phyloP scores from a whole-genome alignment of 2,113 vertebrate species.

The Trematocara zebra region DNA sequence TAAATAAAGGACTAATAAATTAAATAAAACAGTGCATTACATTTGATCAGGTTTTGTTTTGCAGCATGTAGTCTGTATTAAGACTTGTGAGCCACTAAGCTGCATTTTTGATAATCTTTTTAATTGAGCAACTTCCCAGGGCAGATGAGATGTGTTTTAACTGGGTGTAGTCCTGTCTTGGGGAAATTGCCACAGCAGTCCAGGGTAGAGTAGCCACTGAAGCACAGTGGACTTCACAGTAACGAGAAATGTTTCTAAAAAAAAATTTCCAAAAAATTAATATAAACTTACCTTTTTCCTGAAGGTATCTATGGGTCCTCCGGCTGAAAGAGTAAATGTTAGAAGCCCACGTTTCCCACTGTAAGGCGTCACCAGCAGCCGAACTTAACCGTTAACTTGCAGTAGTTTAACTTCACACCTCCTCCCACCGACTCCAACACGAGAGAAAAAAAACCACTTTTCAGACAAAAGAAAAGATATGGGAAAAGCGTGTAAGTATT shows the following conservation, averaged over 20 bases:
- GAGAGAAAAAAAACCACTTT: not conserved
- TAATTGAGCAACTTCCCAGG: not conserved
- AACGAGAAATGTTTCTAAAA: not conserved
- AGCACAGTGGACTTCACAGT: not conserved
- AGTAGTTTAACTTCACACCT: not conserved
- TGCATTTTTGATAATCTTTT: not conserved
- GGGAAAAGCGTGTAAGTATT: not conserved
- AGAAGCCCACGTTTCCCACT: not conserved
- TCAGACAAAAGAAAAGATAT: not conserved
- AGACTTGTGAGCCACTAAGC: not conserved
- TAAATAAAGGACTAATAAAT: not conserved
- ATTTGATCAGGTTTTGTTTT: not conserved
- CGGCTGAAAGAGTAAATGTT: not conserved
- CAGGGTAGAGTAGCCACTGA: not conserved
- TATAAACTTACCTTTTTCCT: constrained; percentile 19
- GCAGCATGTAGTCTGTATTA: not conserved
- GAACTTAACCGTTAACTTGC: constrained; percentile 35
- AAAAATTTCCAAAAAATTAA: not conserved
- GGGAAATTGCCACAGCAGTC: not conserved
- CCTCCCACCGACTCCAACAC: not conserved
- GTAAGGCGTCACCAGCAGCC: not conserved
- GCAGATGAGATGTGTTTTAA: not conserved
- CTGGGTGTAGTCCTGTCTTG: constrained; percentile 38
- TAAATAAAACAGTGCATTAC: not conserved
- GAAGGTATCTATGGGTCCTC: not conserved